phyloP scores from a whole-genome alignment of 2,113 vertebrate genomes.

The Cephalopholis sonnerati region DNA sequence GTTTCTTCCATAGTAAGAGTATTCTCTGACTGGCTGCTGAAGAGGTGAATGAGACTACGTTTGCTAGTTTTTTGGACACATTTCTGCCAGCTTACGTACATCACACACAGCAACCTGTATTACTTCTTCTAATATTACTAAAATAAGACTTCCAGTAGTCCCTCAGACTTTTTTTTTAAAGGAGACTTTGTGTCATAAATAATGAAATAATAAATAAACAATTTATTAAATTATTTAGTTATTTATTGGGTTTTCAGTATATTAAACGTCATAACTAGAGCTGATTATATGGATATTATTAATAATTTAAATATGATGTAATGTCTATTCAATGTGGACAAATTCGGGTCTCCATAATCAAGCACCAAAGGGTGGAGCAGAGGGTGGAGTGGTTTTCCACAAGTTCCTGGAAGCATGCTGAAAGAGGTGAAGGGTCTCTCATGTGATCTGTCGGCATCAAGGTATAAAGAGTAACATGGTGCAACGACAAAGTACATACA shows the following conservation, averaged over 20 bases:
- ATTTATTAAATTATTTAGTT: no score
- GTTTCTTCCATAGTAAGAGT: no score
- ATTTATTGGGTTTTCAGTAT: neutral
- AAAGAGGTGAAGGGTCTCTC: neutral
- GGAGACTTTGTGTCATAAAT: neutral
- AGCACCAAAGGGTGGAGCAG: neutral
- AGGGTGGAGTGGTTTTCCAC: neutral
- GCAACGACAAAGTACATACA: conserved; percentile 16
- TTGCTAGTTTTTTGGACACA: no score
- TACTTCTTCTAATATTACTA: no score
- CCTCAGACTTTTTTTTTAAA: no score
- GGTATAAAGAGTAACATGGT: conserved; percentile 23
- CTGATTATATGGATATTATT: neutral
- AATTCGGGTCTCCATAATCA: neutral
- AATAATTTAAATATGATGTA: neutral
- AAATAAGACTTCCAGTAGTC: no score
- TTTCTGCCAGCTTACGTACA: no score
- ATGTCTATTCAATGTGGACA: neutral
- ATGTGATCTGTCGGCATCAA: conserved; percentile 14
- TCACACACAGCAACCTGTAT: no score
- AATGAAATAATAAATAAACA: neutral
- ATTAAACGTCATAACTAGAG: neutral
- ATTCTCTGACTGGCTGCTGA: no score
- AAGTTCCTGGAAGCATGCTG: neutral
- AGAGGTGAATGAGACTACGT: no score